Evolutionary conservation across 2,113 vertebrate genomes (phyloP).

Genomic region (Acrocephalus kingi): DNA sequence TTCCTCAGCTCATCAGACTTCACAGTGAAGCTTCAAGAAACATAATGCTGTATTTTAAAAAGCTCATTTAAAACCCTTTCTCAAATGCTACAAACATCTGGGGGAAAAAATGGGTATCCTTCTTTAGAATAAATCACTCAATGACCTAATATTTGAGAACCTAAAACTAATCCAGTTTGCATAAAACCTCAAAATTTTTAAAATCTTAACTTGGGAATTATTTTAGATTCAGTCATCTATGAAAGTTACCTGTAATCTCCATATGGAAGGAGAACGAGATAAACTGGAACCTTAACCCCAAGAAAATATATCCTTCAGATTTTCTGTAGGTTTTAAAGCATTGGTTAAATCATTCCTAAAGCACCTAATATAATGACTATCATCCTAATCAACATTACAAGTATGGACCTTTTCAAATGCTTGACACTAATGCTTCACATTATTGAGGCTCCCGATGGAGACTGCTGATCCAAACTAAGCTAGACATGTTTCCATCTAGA

Average conservation of each 20-base stretch:
- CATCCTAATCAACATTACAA: background rate
- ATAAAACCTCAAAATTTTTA: background rate
- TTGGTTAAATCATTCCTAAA: background rate
- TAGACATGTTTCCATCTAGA: background rate
- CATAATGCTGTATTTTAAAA: conserved; percentile 35
- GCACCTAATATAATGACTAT: background rate
- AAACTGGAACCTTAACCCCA: background rate
- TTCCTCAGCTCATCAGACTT: conserved; percentile 54
- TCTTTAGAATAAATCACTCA: conserved; percentile 41
- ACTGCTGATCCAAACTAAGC: background rate
- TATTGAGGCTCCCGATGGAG: background rate
- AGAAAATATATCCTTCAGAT: background rate
- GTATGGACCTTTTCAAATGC: background rate
- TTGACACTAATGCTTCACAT: background rate
- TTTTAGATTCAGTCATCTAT: background rate
- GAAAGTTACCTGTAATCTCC: background rate
- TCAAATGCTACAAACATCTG: background rate
- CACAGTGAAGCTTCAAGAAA: conserved; percentile 57
- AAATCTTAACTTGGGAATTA: background rate
- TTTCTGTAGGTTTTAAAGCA: background rate
- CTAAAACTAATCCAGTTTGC: background rate
- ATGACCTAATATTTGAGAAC: conserved; percentile 21
- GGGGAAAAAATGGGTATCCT: background rate
- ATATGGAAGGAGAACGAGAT: background rate
- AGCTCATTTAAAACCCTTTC: conserved; percentile 34